A percentile compares a stretch with the other conserved stretches of the same genome.
phyloP scores from a whole-genome alignment of 92 coral and sea anemone species.

The Metridium senile region DNA sequence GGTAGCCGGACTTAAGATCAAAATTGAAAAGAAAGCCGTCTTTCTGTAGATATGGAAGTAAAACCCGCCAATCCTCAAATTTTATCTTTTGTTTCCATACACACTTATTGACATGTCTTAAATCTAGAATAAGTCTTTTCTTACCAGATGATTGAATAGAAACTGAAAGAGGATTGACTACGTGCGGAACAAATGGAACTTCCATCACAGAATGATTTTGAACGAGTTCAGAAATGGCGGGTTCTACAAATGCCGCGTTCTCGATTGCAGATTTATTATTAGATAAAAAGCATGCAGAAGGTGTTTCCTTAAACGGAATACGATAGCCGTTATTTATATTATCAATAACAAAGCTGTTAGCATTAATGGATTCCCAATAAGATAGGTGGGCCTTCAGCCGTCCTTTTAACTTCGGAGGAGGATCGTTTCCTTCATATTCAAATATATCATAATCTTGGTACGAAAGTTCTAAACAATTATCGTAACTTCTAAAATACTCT shows the following conservation, averaged over 20 bases:
- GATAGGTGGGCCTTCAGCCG: background rate
- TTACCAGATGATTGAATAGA: no score
- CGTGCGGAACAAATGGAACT: no score
- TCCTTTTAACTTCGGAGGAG: background rate
- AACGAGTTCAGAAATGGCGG: constrained; percentile 26
- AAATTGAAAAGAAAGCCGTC: constrained; percentile 27
- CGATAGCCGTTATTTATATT: constrained; percentile 12
- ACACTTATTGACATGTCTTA: constrained; percentile 11
- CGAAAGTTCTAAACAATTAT: no score
- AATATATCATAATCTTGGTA: no score
- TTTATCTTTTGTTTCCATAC: background rate
- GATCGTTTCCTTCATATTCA: no score
- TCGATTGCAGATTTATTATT: constrained; percentile 27
- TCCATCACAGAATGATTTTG: constrained; percentile 19
- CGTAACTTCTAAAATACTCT: no score
- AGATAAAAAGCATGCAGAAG: background rate
- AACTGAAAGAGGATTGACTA: no score
- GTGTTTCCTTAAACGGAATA: constrained; percentile 27
- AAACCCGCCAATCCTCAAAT: constrained; percentile 1
- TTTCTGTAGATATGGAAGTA: background rate
- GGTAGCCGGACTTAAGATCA: constrained; percentile 49
- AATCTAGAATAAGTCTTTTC: constrained; percentile 45
- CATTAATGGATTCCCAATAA: background rate
- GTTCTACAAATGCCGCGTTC: constrained; percentile 16
- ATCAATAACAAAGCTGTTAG: background rate